These are phyloP conservation scores for Taenioides sp. DNA, from an alignment of 2,797 vertebrate genomes.

Conservation along the genomic window DNA sequence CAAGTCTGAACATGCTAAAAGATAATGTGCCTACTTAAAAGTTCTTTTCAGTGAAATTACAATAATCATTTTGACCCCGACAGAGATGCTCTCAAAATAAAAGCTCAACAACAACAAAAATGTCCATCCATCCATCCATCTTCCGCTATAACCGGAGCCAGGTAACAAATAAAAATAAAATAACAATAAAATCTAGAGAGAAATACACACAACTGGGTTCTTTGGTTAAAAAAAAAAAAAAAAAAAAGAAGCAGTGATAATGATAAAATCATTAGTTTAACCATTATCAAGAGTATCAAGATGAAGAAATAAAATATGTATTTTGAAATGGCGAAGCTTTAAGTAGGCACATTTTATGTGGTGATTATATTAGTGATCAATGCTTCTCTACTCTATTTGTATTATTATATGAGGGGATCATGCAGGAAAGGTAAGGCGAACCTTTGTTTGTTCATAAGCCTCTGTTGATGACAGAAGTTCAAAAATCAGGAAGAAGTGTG, in stretches of 20 bases:
- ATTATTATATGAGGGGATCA: constrained; percentile 28
- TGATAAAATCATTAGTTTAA: neutral
- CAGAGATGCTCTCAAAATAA: neutral
- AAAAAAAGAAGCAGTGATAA: neutral
- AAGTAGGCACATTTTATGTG: constrained; percentile 1
- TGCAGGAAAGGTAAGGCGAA: constrained; percentile 41
- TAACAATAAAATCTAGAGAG: neutral
- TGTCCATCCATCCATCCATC: too few species aligned
- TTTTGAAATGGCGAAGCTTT: neutral
- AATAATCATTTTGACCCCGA: neutral
- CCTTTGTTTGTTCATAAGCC: constrained; percentile 26
- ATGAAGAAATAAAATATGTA: constrained; percentile 1
- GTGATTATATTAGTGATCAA: neutral
- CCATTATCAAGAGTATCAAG: too few species aligned
- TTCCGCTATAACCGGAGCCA: too few species aligned
- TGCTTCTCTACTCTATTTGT: constrained; percentile 7
- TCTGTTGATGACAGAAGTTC: constrained; percentile 16
- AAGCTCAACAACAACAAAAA: neutral
- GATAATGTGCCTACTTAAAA: constrained; percentile 17
- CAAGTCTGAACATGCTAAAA: constrained; percentile 6
- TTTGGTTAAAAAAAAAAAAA: constrained; percentile 4
- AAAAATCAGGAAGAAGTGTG: constrained; percentile 35
- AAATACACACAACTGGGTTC: neutral
- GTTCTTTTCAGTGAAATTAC: constrained; percentile 19
- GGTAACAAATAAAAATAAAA: neutral